Evolutionary conservation across 2,797 vertebrate genomes (phyloP).

Genomic region (Hyperoplus immaculatus): DNA sequence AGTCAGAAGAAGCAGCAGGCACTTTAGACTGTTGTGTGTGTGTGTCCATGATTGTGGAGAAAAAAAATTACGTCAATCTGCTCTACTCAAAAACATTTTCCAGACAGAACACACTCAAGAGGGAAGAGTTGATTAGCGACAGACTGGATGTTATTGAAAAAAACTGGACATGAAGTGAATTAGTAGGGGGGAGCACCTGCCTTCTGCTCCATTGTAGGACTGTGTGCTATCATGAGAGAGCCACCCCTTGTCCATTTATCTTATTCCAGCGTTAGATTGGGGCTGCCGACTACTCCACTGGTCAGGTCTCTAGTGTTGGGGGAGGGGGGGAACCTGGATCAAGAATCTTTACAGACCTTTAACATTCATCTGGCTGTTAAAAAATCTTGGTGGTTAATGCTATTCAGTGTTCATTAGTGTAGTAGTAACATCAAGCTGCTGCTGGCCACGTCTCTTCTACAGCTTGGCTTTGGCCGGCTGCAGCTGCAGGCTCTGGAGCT

Average conservation of each 20-base stretch:
- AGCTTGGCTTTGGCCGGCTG: slow-evolving; percentile 92
- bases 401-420: slow-evolving; percentile 14
- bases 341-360: slow-evolving; percentile 12
- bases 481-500: slow-evolving; percentile 94
- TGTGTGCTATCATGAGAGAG: too few relatives aligned
- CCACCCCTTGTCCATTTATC: slow-evolving; percentile 30
- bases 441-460: slow-evolving; percentile 50
- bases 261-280: slow-evolving; percentile 22
- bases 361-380: slow-evolving; percentile 20
- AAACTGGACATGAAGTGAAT: slow-evolving; percentile 26
- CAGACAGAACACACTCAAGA: slow-evolving; percentile 19
- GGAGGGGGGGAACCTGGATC: slow-evolving; percentile 19
- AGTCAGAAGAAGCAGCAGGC: slow-evolving; percentile 60
- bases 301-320: slow-evolving; percentile 16
- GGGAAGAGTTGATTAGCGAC: slow-evolving; percentile 34
- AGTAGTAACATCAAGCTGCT: not conserved
- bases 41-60: slow-evolving; percentile 30
- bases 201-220: not conserved
- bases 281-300: slow-evolving; percentile 42
- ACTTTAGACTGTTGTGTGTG: slow-evolving; percentile 55
- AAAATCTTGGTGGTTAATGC: slow-evolving; percentile 6
- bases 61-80: slow-evolving; percentile 21
- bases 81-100: slow-evolving; percentile 22
- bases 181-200: slow-evolving; percentile 24
- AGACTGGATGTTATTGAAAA: slow-evolving; percentile 17